Conservation (phyloP, 2,113 vertebrate genomes). For the Oreochromis aureus region DNA sequence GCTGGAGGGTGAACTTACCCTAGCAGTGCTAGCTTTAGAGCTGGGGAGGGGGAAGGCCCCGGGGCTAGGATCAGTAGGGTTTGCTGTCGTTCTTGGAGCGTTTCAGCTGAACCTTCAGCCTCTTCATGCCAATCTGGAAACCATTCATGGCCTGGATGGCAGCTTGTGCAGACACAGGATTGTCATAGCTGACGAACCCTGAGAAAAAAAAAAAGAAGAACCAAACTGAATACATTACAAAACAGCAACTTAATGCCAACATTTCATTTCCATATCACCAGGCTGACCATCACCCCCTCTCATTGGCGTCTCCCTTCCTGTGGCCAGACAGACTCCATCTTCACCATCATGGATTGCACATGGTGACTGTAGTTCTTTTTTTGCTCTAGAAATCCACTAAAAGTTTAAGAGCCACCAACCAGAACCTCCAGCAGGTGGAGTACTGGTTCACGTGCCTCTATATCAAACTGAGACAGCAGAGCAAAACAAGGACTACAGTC, state of each 20-base stretch:
- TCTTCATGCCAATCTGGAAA: conserved; percentile 99
- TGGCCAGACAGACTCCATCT: background rate
- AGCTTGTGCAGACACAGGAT: conserved; percentile 96
- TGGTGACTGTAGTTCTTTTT: background rate
- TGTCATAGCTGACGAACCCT: conserved; percentile 99
- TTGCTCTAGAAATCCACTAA: background rate
- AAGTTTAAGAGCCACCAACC: background rate
- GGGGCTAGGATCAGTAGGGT: conserved; percentile 94
- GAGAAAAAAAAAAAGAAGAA: background rate
- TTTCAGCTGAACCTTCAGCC: conserved; percentile 99
- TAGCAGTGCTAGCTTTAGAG: conserved; percentile 97
- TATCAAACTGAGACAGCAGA: background rate
- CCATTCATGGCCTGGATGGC: conserved; percentile 99
- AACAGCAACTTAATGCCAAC: background rate
- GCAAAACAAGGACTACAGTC: background rate
- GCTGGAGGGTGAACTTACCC: conserved; percentile 93
- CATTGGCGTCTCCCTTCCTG: background rate
- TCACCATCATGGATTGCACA: background rate
- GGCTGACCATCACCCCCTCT: background rate
- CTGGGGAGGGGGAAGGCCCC: conserved; percentile 78
- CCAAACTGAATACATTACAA: background rate
- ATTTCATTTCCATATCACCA: background rate
- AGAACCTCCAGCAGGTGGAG: background rate
- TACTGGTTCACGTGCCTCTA: background rate
- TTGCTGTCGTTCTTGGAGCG: conserved; percentile 99